Percentiles rank a stretch among this genome's conserved stretches.
Evolutionary conservation across 2,888 invertebrate genomes (phyloP).

Genomic region (Stratiomys singularior): DNA sequence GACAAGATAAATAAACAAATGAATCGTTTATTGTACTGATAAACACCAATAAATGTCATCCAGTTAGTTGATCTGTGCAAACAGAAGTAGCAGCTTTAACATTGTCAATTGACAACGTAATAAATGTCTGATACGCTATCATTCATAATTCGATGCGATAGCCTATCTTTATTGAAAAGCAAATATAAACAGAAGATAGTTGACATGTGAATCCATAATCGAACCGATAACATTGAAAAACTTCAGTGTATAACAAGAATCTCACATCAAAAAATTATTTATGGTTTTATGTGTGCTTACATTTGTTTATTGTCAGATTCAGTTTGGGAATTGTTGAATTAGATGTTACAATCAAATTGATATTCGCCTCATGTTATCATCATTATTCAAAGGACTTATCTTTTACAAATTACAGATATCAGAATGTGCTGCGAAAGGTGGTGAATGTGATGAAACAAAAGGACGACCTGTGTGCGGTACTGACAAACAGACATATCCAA

Average conservation of each 20-base stretch:
- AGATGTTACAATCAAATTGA: too few species aligned
- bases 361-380: too few species aligned
- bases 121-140: neutral
- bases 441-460: slow-evolving; percentile 65
- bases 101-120: neutral
- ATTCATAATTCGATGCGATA: neutral
- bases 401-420: slow-evolving; percentile 57
- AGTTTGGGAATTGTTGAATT: too few species aligned
- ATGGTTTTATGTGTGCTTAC: too few species aligned
- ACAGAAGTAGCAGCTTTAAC: neutral
- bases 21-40: neutral
- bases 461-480: slow-evolving; percentile 65
- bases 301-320: too few species aligned
- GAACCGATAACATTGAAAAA: too few species aligned
- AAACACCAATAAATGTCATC: neutral
- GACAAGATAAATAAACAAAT: neutral
- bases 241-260: too few species aligned
- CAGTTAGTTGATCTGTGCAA: neutral
- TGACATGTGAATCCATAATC: too few species aligned
- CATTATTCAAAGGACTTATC: neutral
- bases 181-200: too few species aligned
- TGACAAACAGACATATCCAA: slow-evolving; percentile 84
- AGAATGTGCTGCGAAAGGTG: slow-evolving; percentile 64
- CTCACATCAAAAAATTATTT: too few species aligned
- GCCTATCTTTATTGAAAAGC: too few species aligned